phyloP scores from a whole-genome alignment of 2,888 invertebrate genomes.

The Chrysopilus asiliformis region DNA sequence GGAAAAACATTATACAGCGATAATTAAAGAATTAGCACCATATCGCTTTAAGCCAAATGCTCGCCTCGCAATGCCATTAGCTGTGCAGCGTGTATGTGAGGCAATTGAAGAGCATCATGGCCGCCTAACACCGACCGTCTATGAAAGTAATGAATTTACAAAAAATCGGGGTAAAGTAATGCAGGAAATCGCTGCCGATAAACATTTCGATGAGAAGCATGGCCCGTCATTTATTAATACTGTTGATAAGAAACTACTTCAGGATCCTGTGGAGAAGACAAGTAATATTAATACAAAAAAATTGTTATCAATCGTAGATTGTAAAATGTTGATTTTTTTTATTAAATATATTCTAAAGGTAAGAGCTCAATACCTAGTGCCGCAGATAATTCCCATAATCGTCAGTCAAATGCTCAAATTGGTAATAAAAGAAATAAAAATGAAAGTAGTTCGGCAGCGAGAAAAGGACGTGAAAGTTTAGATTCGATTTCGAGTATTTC shows the following conservation, averaged over 20 bases:
- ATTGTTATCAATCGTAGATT: no score
- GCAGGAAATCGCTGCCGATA: constrained; percentile 50
- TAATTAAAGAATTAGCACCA: constrained; percentile 44
- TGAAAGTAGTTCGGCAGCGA: no score
- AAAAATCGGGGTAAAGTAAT: constrained; percentile 45
- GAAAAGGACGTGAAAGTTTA: constrained; percentile 18
- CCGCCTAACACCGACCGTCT: constrained; percentile 49
- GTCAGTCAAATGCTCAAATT: no score
- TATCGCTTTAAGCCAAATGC: constrained; percentile 47
- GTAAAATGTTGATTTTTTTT: no score
- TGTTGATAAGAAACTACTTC: constrained; percentile 33
- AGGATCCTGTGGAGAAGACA: no score
- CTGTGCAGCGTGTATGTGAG: constrained; percentile 45
- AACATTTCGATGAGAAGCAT: constrained; percentile 49
- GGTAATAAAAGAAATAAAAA: no score
- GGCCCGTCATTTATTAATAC: constrained; percentile 43
- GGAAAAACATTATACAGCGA: constrained; percentile 40
- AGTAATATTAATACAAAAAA: no score
- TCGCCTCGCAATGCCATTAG: constrained; percentile 37
- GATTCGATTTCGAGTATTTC: constrained; percentile 26
- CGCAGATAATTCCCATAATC: no score
- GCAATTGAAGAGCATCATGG: constrained; percentile 64
- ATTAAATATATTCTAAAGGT: constrained; percentile 1
- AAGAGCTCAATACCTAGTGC: constrained; percentile 8
- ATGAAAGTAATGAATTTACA: constrained; percentile 56